phyloP scores from a whole-genome alignment of 2,113 vertebrate genomes.

The Balaenoptera acutorostrata region DNA sequence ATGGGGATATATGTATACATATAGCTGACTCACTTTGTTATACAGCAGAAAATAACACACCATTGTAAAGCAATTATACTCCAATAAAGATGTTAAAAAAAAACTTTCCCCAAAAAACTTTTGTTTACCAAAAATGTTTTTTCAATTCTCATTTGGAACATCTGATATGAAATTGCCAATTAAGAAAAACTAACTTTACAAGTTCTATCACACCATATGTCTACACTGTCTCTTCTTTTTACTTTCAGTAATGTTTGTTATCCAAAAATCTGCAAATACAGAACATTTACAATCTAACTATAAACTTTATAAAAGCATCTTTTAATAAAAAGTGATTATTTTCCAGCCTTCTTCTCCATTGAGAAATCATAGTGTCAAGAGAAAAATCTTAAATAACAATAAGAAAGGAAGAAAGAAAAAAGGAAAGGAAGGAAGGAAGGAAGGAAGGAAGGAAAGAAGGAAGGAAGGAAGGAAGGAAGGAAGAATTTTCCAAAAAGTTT shows the following conservation, averaged over 20 bases:
- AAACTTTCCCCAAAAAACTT: background rate
- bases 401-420: no score
- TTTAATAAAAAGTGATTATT: background rate
- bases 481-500: background rate
- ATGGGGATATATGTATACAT: no score
- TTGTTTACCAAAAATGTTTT: constrained; percentile 11
- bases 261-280: background rate
- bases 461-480: no score
- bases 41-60: no score
- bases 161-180: background rate
- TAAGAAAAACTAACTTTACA: constrained; percentile 41
- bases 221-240: background rate
- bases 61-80: no score
- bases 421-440: no score
- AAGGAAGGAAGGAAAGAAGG: background rate
- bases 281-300: background rate
- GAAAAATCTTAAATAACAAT: background rate
- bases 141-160: background rate
- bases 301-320: background rate
- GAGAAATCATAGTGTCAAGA: background rate
- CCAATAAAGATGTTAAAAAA: background rate
- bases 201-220: background rate
- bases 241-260: background rate
- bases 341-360: background rate
- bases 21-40: no score